A percentile compares a stretch with the other conserved stretches of the same genome.
Conservation (phyloP, 2,113 vertebrate species). For the Clarias macrocephalus region DNA sequence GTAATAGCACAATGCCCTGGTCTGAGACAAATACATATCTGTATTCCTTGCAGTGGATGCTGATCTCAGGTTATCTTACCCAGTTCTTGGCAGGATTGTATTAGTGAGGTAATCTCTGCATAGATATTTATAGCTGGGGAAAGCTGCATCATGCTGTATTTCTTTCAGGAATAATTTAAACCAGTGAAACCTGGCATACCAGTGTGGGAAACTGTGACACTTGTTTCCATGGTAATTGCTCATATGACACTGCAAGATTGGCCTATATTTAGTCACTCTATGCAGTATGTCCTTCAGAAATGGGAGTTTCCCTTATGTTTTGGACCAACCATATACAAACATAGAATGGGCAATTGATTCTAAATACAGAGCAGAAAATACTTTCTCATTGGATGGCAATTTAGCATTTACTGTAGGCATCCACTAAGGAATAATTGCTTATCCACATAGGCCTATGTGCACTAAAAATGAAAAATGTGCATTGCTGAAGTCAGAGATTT, state of each 20-base stretch:
- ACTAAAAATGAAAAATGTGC: constrained; percentile 14
- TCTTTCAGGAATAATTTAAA: constrained; percentile 31
- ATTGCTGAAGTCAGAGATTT: constrained; percentile 1
- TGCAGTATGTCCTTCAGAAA: background rate
- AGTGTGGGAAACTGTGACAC: constrained; percentile 40
- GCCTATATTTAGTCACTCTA: constrained; percentile 48
- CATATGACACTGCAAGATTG: constrained; percentile 47
- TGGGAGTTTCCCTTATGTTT: background rate
- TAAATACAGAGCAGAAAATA: background rate
- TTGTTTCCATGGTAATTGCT: constrained; percentile 57
- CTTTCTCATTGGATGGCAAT: background rate
- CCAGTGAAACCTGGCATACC: constrained; percentile 19
- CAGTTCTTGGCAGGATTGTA: background rate
- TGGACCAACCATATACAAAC: background rate
- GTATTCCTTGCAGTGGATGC: background rate
- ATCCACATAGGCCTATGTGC: background rate
- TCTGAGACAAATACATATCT: background rate
- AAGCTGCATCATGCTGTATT: background rate
- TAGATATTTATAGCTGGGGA: background rate
- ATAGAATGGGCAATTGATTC: background rate
- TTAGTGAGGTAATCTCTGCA: constrained; percentile 6
- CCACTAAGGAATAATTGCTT: background rate
- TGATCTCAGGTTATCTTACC: background rate
- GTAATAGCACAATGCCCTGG: background rate
- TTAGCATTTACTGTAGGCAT: background rate